Percentiles rank a stretch among this genome's conserved stretches.
Evolutionary conservation across 2,888 invertebrate genomes (phyloP).

Genomic region (Himalopsyche kuldschensis): DNA sequence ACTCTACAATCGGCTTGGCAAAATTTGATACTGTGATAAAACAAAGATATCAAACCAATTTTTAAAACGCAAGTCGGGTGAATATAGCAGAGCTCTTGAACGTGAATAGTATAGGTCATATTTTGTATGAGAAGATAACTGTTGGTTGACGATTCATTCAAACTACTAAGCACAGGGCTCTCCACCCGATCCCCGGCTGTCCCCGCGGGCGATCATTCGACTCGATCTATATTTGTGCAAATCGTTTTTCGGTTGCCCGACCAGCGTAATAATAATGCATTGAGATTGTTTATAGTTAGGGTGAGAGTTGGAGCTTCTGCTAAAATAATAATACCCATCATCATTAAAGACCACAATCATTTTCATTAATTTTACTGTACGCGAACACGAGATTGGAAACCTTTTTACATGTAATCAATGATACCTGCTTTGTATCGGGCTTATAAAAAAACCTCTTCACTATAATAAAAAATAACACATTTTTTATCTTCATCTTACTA

Average conservation of each 20-base stretch:
- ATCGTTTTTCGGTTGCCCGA: slow-evolving; percentile 22
- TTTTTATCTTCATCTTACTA: no score
- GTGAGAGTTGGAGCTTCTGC: not conserved
- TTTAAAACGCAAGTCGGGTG: no score
- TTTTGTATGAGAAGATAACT: no score
- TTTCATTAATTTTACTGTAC: not conserved
- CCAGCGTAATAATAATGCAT: slow-evolving; percentile 6
- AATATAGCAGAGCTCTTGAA: no score
- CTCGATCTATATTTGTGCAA: slow-evolving; percentile 26
- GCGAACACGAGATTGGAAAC: not conserved
- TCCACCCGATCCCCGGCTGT: not conserved
- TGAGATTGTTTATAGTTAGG: slow-evolving; percentile 15
- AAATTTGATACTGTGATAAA: no score
- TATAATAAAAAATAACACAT: no score
- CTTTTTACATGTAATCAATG: not conserved
- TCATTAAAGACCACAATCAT: slow-evolving; percentile 5
- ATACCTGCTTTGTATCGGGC: not conserved
- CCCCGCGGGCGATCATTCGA: slow-evolving; percentile 20
- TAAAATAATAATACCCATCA: slow-evolving; percentile 18
- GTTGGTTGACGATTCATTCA: no score
- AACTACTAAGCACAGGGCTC: not conserved
- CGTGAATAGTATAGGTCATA: no score
- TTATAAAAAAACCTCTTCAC: no score
- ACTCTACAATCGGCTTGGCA: no score
- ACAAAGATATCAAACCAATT: no score